Base-by-base conservation (phyloP, 1,140 invertebrate genomes). In the Anoplophora glabripennis region DNA sequence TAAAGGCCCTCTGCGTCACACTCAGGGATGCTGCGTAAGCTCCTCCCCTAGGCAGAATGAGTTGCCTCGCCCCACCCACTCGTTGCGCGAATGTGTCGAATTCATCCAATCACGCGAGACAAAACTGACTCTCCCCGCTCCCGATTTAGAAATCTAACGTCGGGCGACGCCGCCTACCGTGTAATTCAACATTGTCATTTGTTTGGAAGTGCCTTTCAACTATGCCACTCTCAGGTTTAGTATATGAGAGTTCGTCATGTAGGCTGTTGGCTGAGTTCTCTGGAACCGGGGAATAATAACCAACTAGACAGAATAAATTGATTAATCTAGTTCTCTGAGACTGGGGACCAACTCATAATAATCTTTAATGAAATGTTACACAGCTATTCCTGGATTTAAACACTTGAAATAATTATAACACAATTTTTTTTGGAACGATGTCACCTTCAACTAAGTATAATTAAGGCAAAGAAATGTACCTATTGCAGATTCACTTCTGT, bases 1-100 rank as follows among this genome's bases (percentile, higher is more conserved):
- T 69, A 64, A 69, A 44, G 42, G 59, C 56, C 53, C 53, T 52
- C 34, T 57, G 54, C 59, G 61, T 63, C 65, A 61, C 60, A 35
- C 61, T 56, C 59, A 63, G 66, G 69, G 71, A 72, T 71, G 69
- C 69, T 71, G 71, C 41, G 36, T 12, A 64, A 37, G 60, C 66
- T 56, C 57, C 68, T 55, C 71, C 71, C 40, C 11, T 11, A 9
- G 37, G 57, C 49, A 48, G 42, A 44, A 44, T 52, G 15, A 48
- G 15, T 15, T 34, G 38, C 34, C n/a, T 51, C 14, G 47, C 42
- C 37, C 59, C 62, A 42, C 65, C 61, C 53, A 9, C 10, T 44
- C 33, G 36, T 46, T 59, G 54, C 52, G 51, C 41, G 52, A 51
- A 48, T 48, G 35, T 40, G 28, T 15, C 34, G 34, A 5, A 15